These are phyloP conservation scores for Calephelis virginiensis DNA, from an alignment of 1,140 invertebrate genomes.

Conservation along the genomic window DNA sequence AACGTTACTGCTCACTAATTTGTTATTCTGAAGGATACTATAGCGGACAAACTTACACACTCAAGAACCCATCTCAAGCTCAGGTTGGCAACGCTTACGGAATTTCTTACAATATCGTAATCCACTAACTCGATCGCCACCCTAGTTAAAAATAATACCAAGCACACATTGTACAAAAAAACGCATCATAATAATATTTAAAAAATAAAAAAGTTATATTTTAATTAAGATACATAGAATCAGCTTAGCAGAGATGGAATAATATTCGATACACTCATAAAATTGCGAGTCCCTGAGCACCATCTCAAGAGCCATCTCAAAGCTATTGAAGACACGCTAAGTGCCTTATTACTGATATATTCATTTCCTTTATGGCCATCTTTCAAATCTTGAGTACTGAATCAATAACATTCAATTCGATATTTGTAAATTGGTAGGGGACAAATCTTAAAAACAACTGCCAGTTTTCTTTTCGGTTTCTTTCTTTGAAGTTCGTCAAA, in stretches of 20 bases:
- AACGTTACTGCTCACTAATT: too few species aligned
- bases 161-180: too few species aligned
- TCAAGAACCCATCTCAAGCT: too few species aligned
- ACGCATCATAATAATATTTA: not conserved
- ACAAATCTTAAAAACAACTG: too few species aligned
- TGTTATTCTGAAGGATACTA: too few species aligned
- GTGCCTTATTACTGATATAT: constrained; percentile 17
- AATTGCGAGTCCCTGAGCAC: constrained; percentile 14
- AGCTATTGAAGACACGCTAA: constrained; percentile 8
- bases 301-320: not conserved
- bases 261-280: constrained; percentile 18
- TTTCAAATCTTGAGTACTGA: not conserved
- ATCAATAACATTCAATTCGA: not conserved
- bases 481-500: too few species aligned
- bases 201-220: not conserved
- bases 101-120: too few species aligned
- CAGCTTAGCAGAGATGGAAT: not conserved
- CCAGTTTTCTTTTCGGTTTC: too few species aligned
- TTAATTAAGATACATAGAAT: not conserved
- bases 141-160: too few species aligned
- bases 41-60: too few species aligned
- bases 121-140: too few species aligned
- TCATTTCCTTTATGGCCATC: constrained; percentile 5
- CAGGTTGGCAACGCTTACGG: too few species aligned
- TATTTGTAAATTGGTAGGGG: not conserved